Base-by-base conservation (phyloP, 2,888 invertebrate genomes). In the Ormyrus nitidulus region DNA sequence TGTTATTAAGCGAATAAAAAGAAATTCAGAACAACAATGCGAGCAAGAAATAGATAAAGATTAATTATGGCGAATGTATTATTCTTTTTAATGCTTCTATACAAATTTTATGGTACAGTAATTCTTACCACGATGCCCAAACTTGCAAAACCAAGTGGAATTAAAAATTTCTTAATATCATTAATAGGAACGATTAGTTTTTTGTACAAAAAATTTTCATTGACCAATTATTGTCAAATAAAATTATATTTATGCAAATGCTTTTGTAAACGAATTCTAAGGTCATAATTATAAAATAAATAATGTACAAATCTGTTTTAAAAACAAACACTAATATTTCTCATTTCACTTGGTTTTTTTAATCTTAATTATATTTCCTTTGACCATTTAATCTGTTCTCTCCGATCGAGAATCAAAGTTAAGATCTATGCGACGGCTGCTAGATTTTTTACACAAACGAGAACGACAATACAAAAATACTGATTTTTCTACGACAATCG, bases 391-490 rank as follows among this genome's bases (percentile, higher is more conserved):
- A 66, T 77, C 10, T 61, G 51, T 77, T 77, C 64, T 80, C 73
- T 69, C 49, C 61, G 56, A 74, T 75, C n/a, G 77, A 81, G 64
- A 83, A 83, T 78, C 53, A 77, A 71, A 79, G 64, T 80, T 70
- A 80, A 80, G 62, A 77, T 74, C 73, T 70, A 76, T 68, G 71
- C 79, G 76, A 81, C 66, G 71, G 71, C 53, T 75, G 80, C 81
- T 81, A 79, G 77, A 79, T 80, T 71, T 62, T 78, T 77, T 46
- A 74, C 72, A 64, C 61, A 83, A 81, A 80, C 76, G 71, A 81
- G 71, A 80, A 80, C 79, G 72, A 84, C 85, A 86, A 89, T 88
- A 88, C 85, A 88, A 88, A 88, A 88, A 88, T 88, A 88, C 88
- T 88, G 88, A 87, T 88, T 84, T 86, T 85, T 86, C 86, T 85